Percentiles rank a stretch among this genome's conserved stretches.
These are phyloP conservation scores for Erythrocercus mccallii DNA, from an alignment of 2,113 vertebrate species.

Conservation along the genomic window DNA sequence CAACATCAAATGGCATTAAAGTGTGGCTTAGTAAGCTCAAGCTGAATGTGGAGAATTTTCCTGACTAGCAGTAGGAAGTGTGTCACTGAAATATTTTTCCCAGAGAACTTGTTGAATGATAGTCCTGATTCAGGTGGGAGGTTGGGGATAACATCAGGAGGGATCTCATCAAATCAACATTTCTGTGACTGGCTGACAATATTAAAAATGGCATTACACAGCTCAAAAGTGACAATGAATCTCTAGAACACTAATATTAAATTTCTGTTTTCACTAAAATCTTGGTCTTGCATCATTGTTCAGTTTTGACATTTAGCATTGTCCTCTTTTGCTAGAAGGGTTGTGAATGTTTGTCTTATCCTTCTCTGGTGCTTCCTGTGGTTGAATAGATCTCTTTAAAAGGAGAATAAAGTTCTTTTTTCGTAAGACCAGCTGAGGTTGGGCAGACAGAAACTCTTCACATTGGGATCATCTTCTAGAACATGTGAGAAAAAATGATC, in stretches of 20 bases:
- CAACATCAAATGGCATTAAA: neutral
- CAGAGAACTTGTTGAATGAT: neutral
- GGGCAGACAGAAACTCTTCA: neutral
- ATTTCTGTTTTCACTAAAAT: neutral
- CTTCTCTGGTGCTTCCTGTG: neutral
- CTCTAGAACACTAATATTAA: neutral
- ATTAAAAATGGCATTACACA: neutral
- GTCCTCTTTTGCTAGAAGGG: neutral
- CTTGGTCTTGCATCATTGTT: neutral
- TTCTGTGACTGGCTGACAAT: neutral
- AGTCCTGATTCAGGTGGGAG: neutral
- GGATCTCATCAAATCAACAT: fast-evolving
- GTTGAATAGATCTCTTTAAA: neutral
- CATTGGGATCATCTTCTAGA: neutral
- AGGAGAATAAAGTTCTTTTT: neutral
- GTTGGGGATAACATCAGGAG: neutral
- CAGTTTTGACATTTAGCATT: neutral
- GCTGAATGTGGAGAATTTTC: neutral
- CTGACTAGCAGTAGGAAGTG: neutral
- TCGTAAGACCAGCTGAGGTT: neutral
- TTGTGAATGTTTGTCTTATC: neutral
- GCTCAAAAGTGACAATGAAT: neutral
- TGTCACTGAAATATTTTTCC: neutral
- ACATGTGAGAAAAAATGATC: neutral
- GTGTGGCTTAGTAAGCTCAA: neutral